phyloP scores from a whole-genome alignment of 2,888 invertebrate species.

The Gnatocerus cornutus region DNA sequence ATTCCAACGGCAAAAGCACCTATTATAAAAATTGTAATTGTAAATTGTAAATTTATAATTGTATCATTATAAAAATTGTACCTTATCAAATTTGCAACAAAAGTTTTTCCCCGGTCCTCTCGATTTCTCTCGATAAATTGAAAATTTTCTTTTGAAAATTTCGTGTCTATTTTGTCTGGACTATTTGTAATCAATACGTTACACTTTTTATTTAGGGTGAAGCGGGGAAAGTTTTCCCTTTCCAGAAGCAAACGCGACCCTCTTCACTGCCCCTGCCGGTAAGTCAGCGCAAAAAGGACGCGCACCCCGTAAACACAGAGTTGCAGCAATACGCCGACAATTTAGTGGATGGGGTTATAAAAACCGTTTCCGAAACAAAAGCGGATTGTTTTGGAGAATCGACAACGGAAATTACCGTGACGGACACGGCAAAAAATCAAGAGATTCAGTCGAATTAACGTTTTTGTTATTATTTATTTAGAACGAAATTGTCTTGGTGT shows the following conservation, averaged over 20 bases:
- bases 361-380: conserved; percentile 66
- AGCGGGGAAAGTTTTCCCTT: conserved; percentile 68
- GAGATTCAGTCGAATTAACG: conserved; percentile 18
- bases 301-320: conserved; percentile 59
- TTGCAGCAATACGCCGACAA: conserved; percentile 69
- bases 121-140: too few relatives aligned
- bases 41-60: too few relatives aligned
- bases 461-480: conserved; percentile 24
- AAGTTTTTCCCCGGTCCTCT: too few relatives aligned
- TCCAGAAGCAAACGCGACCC: conserved; percentile 68
- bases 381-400: conserved; percentile 53
- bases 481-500: conserved; percentile 9
- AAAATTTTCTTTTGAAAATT: too few relatives aligned
- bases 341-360: conserved; percentile 70
- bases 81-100: too few relatives aligned
- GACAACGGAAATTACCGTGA: conserved; percentile 62
- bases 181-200: too few relatives aligned
- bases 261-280: conserved; percentile 69
- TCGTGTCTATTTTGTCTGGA: too few relatives aligned
- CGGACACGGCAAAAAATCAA: conserved; percentile 57
- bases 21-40: too few relatives aligned
- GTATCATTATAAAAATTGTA: too few relatives aligned
- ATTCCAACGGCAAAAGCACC: too few relatives aligned
- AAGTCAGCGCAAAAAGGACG: conserved; percentile 64
- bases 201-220: conserved; percentile 66